Percentiles rank a stretch among this genome's conserved stretches.
Evolutionary conservation across 1,140 invertebrate species (phyloP).

Genomic region (Drosophila kohkoa): DNA sequence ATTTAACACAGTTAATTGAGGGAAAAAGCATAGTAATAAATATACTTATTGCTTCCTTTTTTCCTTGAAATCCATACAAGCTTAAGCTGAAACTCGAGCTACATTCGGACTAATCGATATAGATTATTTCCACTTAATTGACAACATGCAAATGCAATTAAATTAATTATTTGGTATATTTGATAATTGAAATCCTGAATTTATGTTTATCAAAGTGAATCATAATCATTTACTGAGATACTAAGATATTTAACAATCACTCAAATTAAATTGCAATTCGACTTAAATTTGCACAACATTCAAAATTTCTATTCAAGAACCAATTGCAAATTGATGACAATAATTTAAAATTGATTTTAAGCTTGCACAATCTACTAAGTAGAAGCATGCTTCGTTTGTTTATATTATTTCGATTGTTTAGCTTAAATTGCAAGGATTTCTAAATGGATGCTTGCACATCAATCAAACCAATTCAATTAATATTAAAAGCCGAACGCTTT

Average conservation of each 20-base stretch:
- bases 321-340: not conserved
- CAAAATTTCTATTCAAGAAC: not conserved
- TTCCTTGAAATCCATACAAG: too few relatives aligned
- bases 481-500: slow-evolving; percentile 29
- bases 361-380: not conserved
- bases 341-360: not conserved
- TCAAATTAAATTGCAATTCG: not conserved
- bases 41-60: too few relatives aligned
- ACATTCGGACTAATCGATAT: too few relatives aligned
- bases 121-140: too few relatives aligned
- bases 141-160: too few relatives aligned
- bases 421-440: not conserved
- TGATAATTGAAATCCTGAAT: too few relatives aligned
- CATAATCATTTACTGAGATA: too few relatives aligned
- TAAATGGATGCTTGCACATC: not conserved
- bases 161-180: too few relatives aligned
- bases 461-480: slow-evolving; percentile 37
- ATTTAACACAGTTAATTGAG: too few relatives aligned
- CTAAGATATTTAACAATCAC: not conserved
- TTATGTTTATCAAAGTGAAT: too few relatives aligned
- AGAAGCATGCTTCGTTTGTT: not conserved
- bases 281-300: not conserved
- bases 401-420: not conserved
- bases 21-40: too few relatives aligned
- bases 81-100: too few relatives aligned